Conservation (phyloP, 2,113 vertebrate species). For the Riparia riparia region DNA sequence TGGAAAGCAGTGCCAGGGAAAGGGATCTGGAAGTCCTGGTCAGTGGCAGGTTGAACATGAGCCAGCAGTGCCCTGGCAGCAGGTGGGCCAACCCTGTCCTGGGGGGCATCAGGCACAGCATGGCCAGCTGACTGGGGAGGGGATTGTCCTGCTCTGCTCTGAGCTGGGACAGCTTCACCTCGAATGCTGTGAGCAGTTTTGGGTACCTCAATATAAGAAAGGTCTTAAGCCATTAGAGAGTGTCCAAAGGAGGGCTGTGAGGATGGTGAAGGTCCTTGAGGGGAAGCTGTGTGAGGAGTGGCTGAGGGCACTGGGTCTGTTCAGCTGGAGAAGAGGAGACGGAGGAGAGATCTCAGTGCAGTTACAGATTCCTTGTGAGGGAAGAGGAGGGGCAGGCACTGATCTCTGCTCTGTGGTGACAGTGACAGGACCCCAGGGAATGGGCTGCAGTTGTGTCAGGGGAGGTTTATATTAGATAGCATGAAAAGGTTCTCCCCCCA, state of each 20-base stretch:
- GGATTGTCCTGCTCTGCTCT: too few species aligned
- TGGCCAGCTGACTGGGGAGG: rapidly evolving
- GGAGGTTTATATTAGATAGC: not conserved
- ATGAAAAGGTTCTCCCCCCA: not conserved
- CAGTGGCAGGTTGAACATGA: not conserved
- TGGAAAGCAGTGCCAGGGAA: not conserved
- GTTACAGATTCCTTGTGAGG: not conserved
- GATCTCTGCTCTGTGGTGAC: not conserved
- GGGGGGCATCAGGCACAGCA: not conserved
- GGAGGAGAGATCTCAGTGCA: not conserved
- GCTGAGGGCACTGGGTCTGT: not conserved
- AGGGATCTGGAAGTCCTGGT: not conserved
- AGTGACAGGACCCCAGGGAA: not conserved
- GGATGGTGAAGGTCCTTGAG: not conserved
- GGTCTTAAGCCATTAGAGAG: rapidly evolving
- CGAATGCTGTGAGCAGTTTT: not conserved
- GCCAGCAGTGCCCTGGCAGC: not conserved
- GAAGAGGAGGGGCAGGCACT: not conserved
- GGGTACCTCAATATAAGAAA: not conserved
- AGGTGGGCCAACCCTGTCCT: not conserved
- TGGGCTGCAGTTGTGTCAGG: not conserved
- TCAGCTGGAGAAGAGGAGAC: not conserved
- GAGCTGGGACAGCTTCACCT: not conserved
- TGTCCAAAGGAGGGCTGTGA: not conserved
- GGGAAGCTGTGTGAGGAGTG: not conserved